Base-by-base conservation (phyloP, 1,140 invertebrate genomes). In the Leptopilina boulardi region DNA sequence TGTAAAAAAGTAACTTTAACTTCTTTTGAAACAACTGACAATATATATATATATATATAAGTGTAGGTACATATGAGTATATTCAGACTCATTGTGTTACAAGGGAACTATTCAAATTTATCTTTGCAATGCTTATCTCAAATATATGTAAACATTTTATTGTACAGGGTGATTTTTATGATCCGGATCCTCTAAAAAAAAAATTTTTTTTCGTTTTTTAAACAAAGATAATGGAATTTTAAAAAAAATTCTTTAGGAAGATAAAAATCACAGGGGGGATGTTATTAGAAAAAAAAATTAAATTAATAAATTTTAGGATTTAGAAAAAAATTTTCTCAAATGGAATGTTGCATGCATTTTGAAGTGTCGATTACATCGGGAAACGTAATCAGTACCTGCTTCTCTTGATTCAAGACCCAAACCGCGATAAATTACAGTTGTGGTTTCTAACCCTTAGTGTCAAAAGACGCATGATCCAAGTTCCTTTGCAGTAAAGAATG, bases 51-150 rank as follows among this genome's bases (percentile, higher is more conserved):
- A n/a, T n/a, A n/a, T n/a, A n/a, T n/a, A n/a, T 66, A 15, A 30
- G 59, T 66, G 59, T n/a, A n/a, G n/a, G n/a, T n/a, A n/a, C n/a
- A n/a, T n/a, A 38, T 66, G 56, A 59, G 13, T 66, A 66, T 66
- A 66, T 66, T 66, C 59, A 30, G 59, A 15, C 13, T 66, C 26
- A 66, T 30, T 34, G 59, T 30, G 59, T 66, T 66, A 15, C 47
- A 18, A 23, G 59, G 13, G 21, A 34, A 13, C 13, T 30, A 66
- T 66, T 66, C 59, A 66, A 34, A 34, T 34, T 66, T 34, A 34
- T 13, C 11, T 66, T 34, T 66, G 47, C 23, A 21, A 23, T 23
- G 54, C 54, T 11, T 42, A 13, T 42, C 9, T 13, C 41, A 38
- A 4, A 9, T 42, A 11, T 42, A 8, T 42, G 9, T 42, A 11